These are phyloP conservation scores for Bombus superbus DNA, from an alignment of 1,140 invertebrate genomes.

Conservation along the genomic window DNA sequence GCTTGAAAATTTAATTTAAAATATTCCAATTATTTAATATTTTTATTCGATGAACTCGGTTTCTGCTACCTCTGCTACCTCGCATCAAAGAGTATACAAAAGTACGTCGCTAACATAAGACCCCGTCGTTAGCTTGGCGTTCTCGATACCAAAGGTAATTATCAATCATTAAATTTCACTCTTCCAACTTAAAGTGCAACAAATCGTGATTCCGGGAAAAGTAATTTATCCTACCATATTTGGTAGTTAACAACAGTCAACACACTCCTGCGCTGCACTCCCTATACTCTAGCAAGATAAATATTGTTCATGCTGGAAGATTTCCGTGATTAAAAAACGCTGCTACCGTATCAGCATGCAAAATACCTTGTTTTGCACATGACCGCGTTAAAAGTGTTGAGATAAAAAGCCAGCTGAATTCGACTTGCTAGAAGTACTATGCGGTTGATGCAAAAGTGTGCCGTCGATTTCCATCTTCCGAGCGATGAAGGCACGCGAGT, in stretches of 20 bases:
- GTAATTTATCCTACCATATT: neutral
- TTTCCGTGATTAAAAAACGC: neutral
- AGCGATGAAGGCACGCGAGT: slow-evolving; percentile 24
- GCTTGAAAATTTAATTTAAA: too few relatives aligned
- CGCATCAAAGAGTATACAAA: neutral
- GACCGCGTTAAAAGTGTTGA: neutral
- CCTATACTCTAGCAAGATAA: too few relatives aligned
- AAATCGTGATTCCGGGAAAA: neutral
- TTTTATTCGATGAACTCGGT: neutral
- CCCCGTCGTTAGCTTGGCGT: neutral
- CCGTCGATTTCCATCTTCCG: slow-evolving; percentile 25
- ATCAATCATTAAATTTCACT: neutral
- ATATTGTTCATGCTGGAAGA: neutral
- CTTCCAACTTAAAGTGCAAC: neutral
- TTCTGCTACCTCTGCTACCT: too few relatives aligned
- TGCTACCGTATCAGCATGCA: too few relatives aligned
- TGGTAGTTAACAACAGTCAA: neutral
- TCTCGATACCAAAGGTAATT: neutral
- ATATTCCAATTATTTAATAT: neutral
- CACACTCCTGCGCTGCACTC: too few relatives aligned
- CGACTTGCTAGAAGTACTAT: neutral
- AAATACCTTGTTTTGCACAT: neutral
- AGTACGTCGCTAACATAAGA: neutral
- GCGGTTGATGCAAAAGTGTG: slow-evolving; percentile 16
- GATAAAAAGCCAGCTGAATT: neutral